phyloP scores from a whole-genome alignment of 2,888 invertebrate genomes.

The Drosophila diplacantha region DNA sequence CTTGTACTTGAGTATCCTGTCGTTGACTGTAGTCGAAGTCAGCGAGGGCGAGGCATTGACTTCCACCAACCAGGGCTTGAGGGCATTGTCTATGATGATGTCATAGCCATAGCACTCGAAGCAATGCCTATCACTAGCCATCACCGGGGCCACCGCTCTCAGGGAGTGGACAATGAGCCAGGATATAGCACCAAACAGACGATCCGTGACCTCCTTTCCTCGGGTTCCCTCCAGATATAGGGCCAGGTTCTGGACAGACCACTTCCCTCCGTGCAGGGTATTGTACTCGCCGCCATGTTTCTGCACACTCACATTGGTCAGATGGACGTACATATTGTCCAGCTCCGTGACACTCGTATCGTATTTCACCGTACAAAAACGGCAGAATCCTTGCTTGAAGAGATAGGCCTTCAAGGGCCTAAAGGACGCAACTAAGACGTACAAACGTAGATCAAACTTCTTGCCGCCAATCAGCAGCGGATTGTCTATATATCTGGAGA shows the following conservation, averaged over 20 bases:
- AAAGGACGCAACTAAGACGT: constrained; percentile 94
- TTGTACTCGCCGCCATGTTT: constrained; percentile 98
- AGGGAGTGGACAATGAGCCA: constrained; percentile 95
- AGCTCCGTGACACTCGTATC: constrained; percentile 91
- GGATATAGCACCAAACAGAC: constrained; percentile 91
- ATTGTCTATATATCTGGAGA: constrained; percentile 97
- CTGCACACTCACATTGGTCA: constrained; percentile 97
- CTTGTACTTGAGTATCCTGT: constrained; percentile 95
- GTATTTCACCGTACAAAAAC: constrained; percentile 97
- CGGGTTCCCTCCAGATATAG: constrained; percentile 93
- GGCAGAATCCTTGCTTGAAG: constrained; percentile 94
- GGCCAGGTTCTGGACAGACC: constrained; percentile 93
- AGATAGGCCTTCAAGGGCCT: constrained; percentile 94
- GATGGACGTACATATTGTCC: constrained; percentile 95
- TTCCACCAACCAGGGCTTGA: constrained; percentile 96
- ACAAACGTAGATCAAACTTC: constrained; percentile 94
- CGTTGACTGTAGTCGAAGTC: constrained; percentile 95
- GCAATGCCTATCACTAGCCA: constrained; percentile 92
- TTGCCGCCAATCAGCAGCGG: constrained; percentile 96
- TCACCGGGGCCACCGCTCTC: constrained; percentile 93
- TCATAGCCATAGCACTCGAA: constrained; percentile 91
- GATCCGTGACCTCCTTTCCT: constrained; percentile 92
- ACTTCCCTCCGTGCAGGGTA: constrained; percentile 94
- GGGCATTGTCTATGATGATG: constrained; percentile 94
- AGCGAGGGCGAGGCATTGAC: constrained; percentile 95